Percentiles rank a stretch among this genome's conserved stretches.
These are phyloP conservation scores for Aelia acuminata DNA, from an alignment of 2,888 invertebrate genomes.

Conservation along the genomic window DNA sequence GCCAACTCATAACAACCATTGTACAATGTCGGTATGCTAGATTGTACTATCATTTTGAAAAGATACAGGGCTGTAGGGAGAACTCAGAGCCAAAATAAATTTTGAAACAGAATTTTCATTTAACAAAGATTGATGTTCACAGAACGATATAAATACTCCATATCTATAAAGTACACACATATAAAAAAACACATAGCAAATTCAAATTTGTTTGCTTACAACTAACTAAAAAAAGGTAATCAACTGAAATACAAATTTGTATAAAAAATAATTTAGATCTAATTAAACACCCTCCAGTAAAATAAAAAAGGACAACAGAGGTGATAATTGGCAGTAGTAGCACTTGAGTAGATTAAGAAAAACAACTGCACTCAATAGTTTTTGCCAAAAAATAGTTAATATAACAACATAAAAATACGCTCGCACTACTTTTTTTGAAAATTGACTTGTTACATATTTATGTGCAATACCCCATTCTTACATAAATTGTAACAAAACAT, in stretches of 20 bases:
- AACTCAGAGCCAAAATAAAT: slow-evolving; percentile 56
- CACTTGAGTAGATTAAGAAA: slow-evolving; percentile 46
- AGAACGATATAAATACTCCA: slow-evolving; percentile 47
- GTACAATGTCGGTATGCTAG: not conserved
- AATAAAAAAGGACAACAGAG: not conserved
- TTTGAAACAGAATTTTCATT: slow-evolving; percentile 18
- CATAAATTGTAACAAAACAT: not conserved
- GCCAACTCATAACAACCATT: not conserved
- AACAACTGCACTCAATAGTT: not conserved
- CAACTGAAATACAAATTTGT: not conserved
- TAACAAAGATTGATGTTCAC: not conserved
- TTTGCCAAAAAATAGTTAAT: not conserved
- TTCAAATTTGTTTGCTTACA: not conserved
- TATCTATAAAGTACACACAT: slow-evolving; percentile 33
- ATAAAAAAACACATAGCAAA: slow-evolving; percentile 13
- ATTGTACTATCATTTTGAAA: not conserved
- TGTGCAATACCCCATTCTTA: slow-evolving; percentile 1
- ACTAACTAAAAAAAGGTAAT: slow-evolving; percentile 41
- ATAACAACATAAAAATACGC: not conserved
- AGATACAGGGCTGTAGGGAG: slow-evolving; percentile 45
- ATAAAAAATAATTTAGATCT: slow-evolving; percentile 14
- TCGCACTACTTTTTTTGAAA: not conserved
- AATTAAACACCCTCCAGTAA: slow-evolving; percentile 10
- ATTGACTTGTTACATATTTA: slow-evolving; percentile 12
- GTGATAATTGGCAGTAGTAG: not conserved